phyloP scores from a whole-genome alignment of 2,888 invertebrate species.

The Glaucopsyche alexis region DNA sequence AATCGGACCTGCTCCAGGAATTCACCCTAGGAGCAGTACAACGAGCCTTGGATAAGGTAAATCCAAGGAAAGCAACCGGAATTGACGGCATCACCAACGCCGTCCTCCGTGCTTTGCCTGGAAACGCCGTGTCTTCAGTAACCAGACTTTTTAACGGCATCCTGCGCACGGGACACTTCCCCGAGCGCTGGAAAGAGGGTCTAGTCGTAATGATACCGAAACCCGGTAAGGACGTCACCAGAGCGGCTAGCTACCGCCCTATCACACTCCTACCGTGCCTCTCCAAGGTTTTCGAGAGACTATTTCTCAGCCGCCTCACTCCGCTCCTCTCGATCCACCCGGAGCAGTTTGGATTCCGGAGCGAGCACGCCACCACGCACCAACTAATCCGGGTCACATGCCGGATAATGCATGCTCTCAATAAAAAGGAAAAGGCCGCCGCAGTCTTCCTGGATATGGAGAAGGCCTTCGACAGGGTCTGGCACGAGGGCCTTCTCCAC shows the following conservation, averaged over 20 bases:
- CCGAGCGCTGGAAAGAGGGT: neutral
- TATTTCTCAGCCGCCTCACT: neutral
- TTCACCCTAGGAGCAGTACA: too few relatives aligned
- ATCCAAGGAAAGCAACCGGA: conserved; percentile 37
- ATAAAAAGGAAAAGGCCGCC: neutral
- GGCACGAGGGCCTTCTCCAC: conserved; percentile 1
- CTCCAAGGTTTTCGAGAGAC: neutral
- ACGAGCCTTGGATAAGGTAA: too few relatives aligned
- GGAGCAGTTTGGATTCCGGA: conserved; percentile 28
- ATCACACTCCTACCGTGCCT: neutral
- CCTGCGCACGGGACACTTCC: conserved; percentile 36
- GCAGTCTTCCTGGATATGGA: neutral
- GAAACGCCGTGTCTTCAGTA: conserved; percentile 15
- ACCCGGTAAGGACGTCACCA: neutral
- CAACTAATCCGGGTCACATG: conserved; percentile 4
- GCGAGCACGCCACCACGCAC: conserved; percentile 20
- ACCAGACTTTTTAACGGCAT: conserved; percentile 38
- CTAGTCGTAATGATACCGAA: neutral
- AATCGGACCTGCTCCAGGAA: too few relatives aligned
- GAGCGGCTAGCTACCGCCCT: neutral
- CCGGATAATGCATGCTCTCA: neutral
- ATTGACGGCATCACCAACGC: conserved; percentile 34
- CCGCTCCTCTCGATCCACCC: neutral
- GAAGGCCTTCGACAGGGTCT: neutral
- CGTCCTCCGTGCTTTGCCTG: conserved; percentile 34